phyloP scores from a whole-genome alignment of 2,797 vertebrate species.

The Erpetoichthys calabaricus region DNA sequence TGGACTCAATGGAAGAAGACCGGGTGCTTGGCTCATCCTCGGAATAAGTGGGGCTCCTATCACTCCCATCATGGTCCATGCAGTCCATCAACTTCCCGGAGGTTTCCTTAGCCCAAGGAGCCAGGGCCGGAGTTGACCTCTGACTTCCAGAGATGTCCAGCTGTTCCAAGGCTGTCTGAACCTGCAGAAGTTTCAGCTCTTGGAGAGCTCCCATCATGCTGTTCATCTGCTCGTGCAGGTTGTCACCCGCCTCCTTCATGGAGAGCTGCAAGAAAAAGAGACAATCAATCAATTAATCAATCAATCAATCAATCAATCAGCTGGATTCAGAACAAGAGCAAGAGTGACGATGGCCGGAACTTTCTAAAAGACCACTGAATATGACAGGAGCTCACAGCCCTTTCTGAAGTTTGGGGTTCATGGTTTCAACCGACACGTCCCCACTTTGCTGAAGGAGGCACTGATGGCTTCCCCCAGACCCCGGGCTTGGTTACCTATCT shows the following conservation, averaged over 20 bases:
- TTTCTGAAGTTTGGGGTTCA: no score
- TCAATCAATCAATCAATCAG: not conserved
- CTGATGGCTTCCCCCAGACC: no score
- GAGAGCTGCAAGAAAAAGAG: constrained; percentile 52
- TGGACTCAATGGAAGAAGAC: not conserved
- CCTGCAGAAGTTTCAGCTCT: constrained; percentile 91
- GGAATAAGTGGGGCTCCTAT: constrained; percentile 3
- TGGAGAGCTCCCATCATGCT: constrained; percentile 94
- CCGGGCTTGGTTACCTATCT: no score
- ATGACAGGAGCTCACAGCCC: no score
- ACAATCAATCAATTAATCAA: constrained; percentile 1
- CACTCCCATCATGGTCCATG: constrained; percentile 4
- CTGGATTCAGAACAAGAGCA: no score
- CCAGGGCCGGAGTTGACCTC: constrained; percentile 22
- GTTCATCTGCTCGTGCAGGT: constrained; percentile 91
- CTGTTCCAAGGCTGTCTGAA: constrained; percentile 77
- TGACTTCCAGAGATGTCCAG: constrained; percentile 66
- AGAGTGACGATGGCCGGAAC: no score
- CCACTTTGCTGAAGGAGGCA: no score
- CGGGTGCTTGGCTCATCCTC: accelerated
- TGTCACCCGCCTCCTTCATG: constrained; percentile 93
- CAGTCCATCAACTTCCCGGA: constrained; percentile 7
- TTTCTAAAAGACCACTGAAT: no score
- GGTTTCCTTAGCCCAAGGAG: not conserved
- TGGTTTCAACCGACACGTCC: no score